Evolutionary conservation across 2,888 invertebrate genomes (phyloP), one percentile per base, ranked within the genome.

Genomic region (Bimastos eiseni): DNA sequence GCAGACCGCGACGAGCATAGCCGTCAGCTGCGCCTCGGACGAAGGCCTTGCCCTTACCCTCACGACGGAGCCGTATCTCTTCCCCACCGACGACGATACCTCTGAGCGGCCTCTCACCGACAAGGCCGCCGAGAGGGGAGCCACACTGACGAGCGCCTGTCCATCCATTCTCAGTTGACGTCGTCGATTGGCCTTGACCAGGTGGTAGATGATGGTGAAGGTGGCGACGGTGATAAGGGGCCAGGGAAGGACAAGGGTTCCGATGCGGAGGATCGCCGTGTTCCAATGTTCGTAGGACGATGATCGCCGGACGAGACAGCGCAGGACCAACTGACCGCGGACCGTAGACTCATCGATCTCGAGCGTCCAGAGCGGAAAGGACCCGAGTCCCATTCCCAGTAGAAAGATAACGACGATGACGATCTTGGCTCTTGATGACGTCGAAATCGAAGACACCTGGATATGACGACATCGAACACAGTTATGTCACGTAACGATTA

Each of bases 401-500:
- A 93, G 88, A 91, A 92, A 92, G 70, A 93, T 93, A 90, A 84
- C 91, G 49, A 92, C 90, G 88, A 93, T 93, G 89, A 91, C 92
- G 19, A 92, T 49, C 84, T 92, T 91, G 86, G 93, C 93, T 15
- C 92, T 91, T 33, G 36, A 44, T 34, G 92, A 90, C 36, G 93
- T 93, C 90, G 93, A 93, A 44, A 93, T 91, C 34, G 92, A 89
- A 0, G 84, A 38, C 41, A 89, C 89, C 83, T 89, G 38, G 8
- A 36, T 4, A 15, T 36, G n/a, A 17, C 34, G 3, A 86, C 11
- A 86, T 33, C 34, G 5, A 70, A 8, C 30, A 8, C 30, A 70
- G 24, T 49, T 49, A 15, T 8, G 30, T 0, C 8, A 55, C 24
- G 24, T 4, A 1, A 55, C 6, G 44, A 19, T 17, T 44, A 44